phyloP scores from a whole-genome alignment of 2,888 invertebrate genomes.

The Gastrophysa polygoni region DNA sequence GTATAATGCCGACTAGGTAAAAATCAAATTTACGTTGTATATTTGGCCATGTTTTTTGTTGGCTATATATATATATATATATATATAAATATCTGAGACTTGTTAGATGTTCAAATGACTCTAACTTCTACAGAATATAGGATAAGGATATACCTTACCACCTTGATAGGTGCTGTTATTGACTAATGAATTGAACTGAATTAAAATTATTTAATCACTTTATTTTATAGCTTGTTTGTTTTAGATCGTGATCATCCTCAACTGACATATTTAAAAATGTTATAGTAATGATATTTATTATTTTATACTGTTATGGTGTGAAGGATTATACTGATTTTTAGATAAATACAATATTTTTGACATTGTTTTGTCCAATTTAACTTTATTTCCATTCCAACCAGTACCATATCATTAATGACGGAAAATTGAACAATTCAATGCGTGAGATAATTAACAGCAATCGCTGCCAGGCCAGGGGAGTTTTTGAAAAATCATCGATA shows the following conservation, averaged over 20 bases:
- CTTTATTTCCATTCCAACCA: neutral
- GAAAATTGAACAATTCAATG: too few species aligned
- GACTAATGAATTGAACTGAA: neutral
- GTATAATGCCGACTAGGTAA: too few species aligned
- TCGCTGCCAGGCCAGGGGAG: too few species aligned
- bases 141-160: neutral
- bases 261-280: neutral
- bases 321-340: slow-evolving; percentile 23
- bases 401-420: too few species aligned
- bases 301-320: slow-evolving; percentile 25
- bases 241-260: neutral
- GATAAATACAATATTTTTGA: slow-evolving; percentile 16
- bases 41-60: too few species aligned
- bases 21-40: too few species aligned
- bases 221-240: neutral
- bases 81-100: neutral
- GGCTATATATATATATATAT: too few species aligned
- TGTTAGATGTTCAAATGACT: neutral
- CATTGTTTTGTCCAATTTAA: slow-evolving; percentile 2
- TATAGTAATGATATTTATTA: slow-evolving; percentile 23
- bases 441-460: too few species aligned
- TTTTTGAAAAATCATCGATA: too few species aligned
- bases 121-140: neutral
- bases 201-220: too few species aligned
- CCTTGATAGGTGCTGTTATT: neutral